Evolutionary conservation across 2,113 vertebrate genomes (phyloP), one percentile per base, ranked within the genome.

Genomic region (Peromyscus leucopus): DNA sequence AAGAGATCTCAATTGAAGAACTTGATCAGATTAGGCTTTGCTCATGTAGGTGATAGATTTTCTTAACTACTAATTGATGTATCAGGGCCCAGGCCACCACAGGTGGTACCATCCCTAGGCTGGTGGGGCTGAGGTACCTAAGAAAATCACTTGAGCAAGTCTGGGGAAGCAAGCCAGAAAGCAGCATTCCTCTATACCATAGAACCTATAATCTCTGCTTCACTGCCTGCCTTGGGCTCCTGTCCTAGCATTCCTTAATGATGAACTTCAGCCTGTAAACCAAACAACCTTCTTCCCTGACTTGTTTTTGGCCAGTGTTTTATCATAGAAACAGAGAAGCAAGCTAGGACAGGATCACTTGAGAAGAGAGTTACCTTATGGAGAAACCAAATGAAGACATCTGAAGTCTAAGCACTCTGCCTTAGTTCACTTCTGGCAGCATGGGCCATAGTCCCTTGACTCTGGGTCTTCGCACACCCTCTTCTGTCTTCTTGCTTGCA

Each of bases 321-420:
- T 39, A 61, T 39, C 57, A 42, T 1, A 28, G 13, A 5, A 83
- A 39, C 22, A 61, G 22, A 63, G 57, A 84, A 42, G 82, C 24
- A 84, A 63, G 59, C 7, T 42, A 28, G 15, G 42, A 28, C n/a
- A 84, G 57, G 82, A 39, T 63, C 57, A 84, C 24, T 16, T 85
- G 95, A 69, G 26, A 83, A 86, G 8, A 33, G 28, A 85, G 17
- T 72, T 69, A 59, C 82, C 11, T 89, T 87, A 72, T 17, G 42
- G 65, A 28, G 11, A 76, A 94, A 93, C 36, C 79, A 57, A 42
- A 79, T 87, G 10, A 90, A 90, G 95, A 94, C 12, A 88, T 24
- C 1, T 65, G 51, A 17, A 78, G 9, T 57, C 24, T 69, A 86
- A 57, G 67, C 48, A 96, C 6, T 6, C 59, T 65, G n/a, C 42